phyloP scores from a whole-genome alignment of 1,140 invertebrate species.

The Halictus rubicundus region DNA sequence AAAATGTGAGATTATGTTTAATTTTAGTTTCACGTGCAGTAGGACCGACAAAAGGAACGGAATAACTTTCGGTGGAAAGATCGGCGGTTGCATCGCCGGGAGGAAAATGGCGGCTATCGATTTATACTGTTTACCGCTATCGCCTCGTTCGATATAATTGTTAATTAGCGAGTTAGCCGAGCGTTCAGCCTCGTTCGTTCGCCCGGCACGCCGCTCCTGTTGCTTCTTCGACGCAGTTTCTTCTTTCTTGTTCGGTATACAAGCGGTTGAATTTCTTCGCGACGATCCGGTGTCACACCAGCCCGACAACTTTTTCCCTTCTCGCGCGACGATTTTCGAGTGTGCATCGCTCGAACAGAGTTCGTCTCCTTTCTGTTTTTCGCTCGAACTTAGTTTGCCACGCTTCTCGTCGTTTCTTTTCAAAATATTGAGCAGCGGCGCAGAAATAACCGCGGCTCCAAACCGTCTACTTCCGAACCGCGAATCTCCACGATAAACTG shows the following conservation, averaged over 20 bases:
- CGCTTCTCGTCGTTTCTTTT: too few species aligned
- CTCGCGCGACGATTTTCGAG: constrained; percentile 24
- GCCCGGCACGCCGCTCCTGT: not conserved
- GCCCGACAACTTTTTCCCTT: constrained; percentile 40
- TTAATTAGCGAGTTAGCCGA: constrained; percentile 23
- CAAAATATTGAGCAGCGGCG: too few species aligned
- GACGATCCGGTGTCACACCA: constrained; percentile 35
- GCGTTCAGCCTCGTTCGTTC: not conserved
- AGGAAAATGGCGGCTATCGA: constrained; percentile 3
- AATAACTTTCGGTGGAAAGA: too few species aligned
- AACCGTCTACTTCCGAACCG: too few species aligned
- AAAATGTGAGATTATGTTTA: too few species aligned
- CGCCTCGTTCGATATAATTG: constrained; percentile 16
- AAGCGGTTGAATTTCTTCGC: constrained; percentile 32
- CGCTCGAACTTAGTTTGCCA: not conserved
- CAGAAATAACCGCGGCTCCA: too few species aligned
- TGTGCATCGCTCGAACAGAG: not conserved
- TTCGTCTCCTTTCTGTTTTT: not conserved
- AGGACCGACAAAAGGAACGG: too few species aligned
- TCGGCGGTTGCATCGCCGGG: not conserved
- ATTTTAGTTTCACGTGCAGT: too few species aligned
- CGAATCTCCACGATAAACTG: too few species aligned
- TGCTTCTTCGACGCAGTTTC: constrained; percentile 3
- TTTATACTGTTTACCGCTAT: constrained; percentile 15
- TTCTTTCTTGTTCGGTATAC: constrained; percentile 14